These are phyloP conservation scores for Lepidocyrtoides sp. DNA, from an alignment of 2,888 invertebrate genomes.

Conservation along the genomic window DNA sequence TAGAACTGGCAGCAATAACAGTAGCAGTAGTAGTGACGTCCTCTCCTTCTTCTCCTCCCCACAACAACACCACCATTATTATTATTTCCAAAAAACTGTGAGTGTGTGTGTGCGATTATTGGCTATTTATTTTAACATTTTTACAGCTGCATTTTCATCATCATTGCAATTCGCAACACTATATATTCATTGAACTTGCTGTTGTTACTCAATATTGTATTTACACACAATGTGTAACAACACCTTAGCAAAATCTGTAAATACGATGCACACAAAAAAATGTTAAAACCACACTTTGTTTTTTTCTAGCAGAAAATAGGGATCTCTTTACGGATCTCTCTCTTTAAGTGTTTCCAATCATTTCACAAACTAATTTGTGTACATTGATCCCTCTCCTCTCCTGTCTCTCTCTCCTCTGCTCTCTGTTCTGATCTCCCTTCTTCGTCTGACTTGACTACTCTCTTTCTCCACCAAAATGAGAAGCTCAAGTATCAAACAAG, in stretches of 20 bases:
- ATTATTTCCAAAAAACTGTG: not conserved
- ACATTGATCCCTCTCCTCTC: not conserved
- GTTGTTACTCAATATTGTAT: not conserved
- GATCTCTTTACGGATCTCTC: not conserved
- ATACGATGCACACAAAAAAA: no score
- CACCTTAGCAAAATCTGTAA: no score
- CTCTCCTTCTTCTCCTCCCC: not conserved
- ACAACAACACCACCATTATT: constrained; percentile 2
- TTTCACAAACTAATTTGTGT: not conserved
- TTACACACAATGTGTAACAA: no score
- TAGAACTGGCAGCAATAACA: not conserved
- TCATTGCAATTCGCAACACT: not conserved
- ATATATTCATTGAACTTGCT: not conserved
- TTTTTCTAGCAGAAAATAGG: not conserved
- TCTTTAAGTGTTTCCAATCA: constrained; percentile 5
- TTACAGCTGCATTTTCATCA: not conserved
- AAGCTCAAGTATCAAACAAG: constrained; percentile 1
- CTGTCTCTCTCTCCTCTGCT: not conserved
- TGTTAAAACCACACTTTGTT: constrained; percentile 1
- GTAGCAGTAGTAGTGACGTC: not conserved
- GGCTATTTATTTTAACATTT: not conserved
- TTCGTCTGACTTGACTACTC: no score
- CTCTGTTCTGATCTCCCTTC: no score
- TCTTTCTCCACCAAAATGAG: constrained; percentile 17
- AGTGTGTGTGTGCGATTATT: not conserved